Conservation (phyloP, 2,888 invertebrate genomes). For the Noctua janthe region DNA sequence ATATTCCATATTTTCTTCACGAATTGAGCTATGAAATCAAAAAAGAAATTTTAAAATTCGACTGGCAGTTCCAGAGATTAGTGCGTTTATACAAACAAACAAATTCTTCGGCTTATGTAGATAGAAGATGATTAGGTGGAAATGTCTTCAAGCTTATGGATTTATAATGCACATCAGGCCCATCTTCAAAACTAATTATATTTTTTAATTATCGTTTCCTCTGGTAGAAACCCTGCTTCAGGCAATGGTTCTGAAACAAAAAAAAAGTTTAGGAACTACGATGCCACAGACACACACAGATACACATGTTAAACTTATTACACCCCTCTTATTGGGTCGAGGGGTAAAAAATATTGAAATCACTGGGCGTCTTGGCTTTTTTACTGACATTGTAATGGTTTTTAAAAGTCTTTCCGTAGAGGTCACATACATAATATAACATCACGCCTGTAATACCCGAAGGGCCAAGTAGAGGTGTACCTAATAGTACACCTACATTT, state of each 20-base stretch:
- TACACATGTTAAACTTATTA: background rate
- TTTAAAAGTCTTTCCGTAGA: too few relatives aligned
- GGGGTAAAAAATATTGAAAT: too few relatives aligned
- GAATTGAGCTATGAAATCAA: background rate
- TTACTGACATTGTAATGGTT: too few relatives aligned
- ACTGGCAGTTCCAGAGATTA: background rate
- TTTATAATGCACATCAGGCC: background rate
- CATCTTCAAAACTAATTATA: constrained; percentile 1
- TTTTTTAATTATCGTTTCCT: background rate
- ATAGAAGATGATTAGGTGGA: background rate
- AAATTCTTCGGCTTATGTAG: background rate
- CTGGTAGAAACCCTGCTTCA: background rate
- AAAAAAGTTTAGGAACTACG: background rate
- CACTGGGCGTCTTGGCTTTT: too few relatives aligned
- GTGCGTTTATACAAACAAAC: background rate
- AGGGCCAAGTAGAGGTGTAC: too few relatives aligned
- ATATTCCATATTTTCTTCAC: background rate
- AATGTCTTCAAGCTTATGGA: background rate
- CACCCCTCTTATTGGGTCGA: too few relatives aligned
- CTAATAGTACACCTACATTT: too few relatives aligned
- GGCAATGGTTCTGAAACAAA: background rate
- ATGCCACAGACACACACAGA: background rate
- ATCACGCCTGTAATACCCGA: too few relatives aligned
- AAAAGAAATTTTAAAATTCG: background rate
- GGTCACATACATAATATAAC: too few relatives aligned